These are phyloP conservation scores for Lepidurus couesii DNA, from an alignment of 1,140 invertebrate genomes.

Conservation along the genomic window DNA sequence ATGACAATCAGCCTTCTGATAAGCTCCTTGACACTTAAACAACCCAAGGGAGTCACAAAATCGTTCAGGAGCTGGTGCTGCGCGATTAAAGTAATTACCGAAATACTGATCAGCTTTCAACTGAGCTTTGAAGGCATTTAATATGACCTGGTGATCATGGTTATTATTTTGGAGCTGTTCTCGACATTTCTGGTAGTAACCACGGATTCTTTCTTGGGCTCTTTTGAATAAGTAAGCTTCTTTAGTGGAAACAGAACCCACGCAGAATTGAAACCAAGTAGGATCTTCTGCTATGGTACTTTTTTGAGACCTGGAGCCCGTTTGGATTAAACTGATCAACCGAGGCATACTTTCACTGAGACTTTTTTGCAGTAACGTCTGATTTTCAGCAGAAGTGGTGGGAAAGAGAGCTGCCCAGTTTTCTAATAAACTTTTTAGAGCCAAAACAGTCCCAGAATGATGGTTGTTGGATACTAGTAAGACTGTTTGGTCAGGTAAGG, in stretches of 20 bases:
- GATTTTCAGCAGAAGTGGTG: neutral
- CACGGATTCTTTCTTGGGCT: neutral
- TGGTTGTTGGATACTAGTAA: neutral
- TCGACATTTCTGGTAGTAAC: neutral
- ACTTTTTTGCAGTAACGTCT: neutral
- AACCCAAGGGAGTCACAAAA: neutral
- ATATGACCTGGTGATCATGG: neutral
- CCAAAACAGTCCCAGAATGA: neutral
- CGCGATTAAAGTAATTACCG: neutral
- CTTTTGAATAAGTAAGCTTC: slow-evolving; percentile 10
- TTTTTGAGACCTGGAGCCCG: neutral
- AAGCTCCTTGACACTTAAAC: neutral
- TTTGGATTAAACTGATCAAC: neutral
- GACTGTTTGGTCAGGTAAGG: neutral
- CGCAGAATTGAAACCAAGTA: neutral
- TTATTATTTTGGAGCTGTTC: neutral
- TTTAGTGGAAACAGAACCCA: neutral
- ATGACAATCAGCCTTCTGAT: neutral
- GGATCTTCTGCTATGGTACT: slow-evolving; percentile 4
- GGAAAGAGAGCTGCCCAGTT: neutral
- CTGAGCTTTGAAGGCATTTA: neutral
- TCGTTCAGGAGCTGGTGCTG: neutral
- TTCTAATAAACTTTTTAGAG: neutral
- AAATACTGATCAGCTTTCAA: neutral
- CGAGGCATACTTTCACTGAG: neutral